Conservation (phyloP, 2,888 invertebrate genomes). For the Eupithecia pulchellata region DNA sequence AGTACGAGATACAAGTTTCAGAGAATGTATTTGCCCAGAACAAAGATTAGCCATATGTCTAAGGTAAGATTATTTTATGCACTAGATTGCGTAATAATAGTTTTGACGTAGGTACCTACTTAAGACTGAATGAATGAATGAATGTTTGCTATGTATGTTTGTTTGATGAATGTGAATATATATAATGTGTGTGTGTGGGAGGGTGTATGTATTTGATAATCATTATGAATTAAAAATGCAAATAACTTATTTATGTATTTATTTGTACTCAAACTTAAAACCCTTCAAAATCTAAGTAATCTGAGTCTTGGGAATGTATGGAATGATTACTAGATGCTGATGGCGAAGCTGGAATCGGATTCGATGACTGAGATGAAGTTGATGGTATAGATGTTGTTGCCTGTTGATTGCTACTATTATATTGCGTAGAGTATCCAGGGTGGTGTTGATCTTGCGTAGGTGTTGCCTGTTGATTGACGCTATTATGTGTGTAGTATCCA, state of each 20-base stretch:
- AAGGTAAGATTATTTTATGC: constrained; percentile 41
- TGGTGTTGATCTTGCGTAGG: constrained; percentile 50
- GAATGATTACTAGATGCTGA: constrained; percentile 47
- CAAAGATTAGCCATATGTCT: constrained; percentile 48
- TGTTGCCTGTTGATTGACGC: constrained; percentile 46
- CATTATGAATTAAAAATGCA: constrained; percentile 47
- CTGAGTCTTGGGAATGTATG: constrained; percentile 47
- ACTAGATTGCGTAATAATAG: constrained; percentile 43
- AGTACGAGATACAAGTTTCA: constrained; percentile 45
- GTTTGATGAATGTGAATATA: constrained; percentile 20
- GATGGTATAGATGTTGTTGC: constrained; percentile 46
- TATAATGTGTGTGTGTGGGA: constrained; percentile 2
- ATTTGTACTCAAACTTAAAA: constrained; percentile 50
- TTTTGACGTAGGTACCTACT: background rate
- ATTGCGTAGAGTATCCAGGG: constrained; percentile 49
- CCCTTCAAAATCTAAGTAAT: constrained; percentile 49
- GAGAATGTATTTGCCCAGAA: constrained; percentile 47
- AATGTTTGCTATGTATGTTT: constrained; percentile 38
- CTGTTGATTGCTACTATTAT: constrained; percentile 40
- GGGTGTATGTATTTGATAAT: constrained; percentile 41
- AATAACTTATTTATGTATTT: constrained; percentile 46
- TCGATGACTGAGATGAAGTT: constrained; percentile 44
- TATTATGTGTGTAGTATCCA: constrained; percentile 48
- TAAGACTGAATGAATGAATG: constrained; percentile 35
- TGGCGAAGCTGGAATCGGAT: constrained; percentile 43